Evolutionary conservation across 1,140 invertebrate species (phyloP).

Genomic region (Dermatophagoides farinae): DNA sequence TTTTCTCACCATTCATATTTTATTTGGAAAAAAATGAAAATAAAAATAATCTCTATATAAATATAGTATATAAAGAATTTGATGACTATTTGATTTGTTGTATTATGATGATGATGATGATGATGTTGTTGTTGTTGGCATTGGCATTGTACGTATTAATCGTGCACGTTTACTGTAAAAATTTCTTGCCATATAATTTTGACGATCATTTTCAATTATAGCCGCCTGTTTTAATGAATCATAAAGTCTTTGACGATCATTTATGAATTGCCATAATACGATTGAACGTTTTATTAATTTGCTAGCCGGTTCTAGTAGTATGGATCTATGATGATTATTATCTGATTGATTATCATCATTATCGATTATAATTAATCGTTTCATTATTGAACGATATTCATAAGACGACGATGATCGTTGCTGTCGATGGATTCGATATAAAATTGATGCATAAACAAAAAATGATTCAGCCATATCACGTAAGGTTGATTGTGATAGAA

Average conservation of each 20-base stretch:
- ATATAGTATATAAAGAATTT: background rate
- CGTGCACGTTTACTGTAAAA: background rate
- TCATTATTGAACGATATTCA: background rate
- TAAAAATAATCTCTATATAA: background rate
- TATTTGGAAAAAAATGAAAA: background rate
- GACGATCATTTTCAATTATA: conserved; percentile 3
- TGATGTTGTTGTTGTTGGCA: too few species aligned
- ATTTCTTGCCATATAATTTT: background rate
- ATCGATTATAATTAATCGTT: background rate
- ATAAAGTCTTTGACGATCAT: background rate
- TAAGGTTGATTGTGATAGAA: background rate
- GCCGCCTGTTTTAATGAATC: background rate
- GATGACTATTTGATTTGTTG: too few species aligned
- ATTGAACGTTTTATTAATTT: background rate
- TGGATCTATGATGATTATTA: background rate
- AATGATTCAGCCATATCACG: background rate
- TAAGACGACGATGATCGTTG: background rate
- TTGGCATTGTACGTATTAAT: too few species aligned
- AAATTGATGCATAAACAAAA: background rate
- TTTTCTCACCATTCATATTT: background rate
- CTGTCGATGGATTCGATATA: background rate
- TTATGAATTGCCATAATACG: background rate
- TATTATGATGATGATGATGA: too few species aligned
- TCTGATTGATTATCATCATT: background rate
- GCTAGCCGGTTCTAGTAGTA: background rate